These are phyloP conservation scores for Nasonovia ribisnigri DNA, from an alignment of 2,888 invertebrate genomes.

Conservation along the genomic window DNA sequence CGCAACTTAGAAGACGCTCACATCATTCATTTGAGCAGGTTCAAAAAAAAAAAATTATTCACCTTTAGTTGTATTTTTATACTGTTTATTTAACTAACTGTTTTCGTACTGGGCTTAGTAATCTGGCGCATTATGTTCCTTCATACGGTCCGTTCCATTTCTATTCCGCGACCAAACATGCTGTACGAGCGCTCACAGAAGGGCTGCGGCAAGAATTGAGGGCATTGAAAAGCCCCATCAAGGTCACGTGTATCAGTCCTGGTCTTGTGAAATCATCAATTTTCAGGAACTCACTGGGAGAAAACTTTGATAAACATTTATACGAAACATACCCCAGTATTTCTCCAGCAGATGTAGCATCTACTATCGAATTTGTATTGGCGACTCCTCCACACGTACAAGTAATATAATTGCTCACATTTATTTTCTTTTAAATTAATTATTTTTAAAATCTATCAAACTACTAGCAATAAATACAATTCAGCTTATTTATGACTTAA, in stretches of 20 bases:
- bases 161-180: conserved; percentile 71
- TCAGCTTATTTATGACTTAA: not conserved
- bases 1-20: conserved; percentile 67
- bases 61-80: not conserved
- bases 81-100: not conserved
- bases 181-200: conserved; percentile 71
- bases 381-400: conserved; percentile 67
- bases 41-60: not conserved
- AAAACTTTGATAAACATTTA: conserved; percentile 66
- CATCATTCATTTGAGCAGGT: conserved; percentile 68
- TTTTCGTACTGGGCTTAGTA: conserved; percentile 65
- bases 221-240: conserved; percentile 68
- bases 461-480: not conserved
- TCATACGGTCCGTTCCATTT: conserved; percentile 68
- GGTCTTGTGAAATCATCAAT: conserved; percentile 68
- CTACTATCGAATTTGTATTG: conserved; percentile 67
- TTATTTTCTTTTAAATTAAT: not conserved
- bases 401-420: conserved; percentile 61
- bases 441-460: not conserved
- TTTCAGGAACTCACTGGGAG: conserved; percentile 67
- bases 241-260: conserved; percentile 68
- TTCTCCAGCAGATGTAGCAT: conserved; percentile 67
- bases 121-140: conserved; percentile 67
- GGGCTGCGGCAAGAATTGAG: conserved; percentile 71
- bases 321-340: conserved; percentile 67